Base-by-base conservation (phyloP, 2,797 vertebrate species). In the Carapus acus region DNA sequence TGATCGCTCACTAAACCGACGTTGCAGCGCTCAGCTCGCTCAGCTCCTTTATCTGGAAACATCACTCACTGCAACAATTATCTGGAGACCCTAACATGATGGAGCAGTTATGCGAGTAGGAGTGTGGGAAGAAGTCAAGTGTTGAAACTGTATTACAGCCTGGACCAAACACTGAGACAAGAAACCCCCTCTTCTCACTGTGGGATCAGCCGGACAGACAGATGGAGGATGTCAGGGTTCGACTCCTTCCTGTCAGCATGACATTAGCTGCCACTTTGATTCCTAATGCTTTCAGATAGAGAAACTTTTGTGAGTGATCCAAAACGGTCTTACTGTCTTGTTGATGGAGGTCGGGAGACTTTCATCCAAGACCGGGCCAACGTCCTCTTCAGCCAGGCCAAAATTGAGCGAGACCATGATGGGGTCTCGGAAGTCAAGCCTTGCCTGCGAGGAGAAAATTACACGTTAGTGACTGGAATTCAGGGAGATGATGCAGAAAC, bases 351-450 rank as follows among this genome's bases (percentile, higher is more conserved):
- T 93, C 18, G 92, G 93, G 37, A 94, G 67, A 23, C 77, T 81
- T 53, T 82, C 90, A 50, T 96, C 93, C 67, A 98, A 85, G 49
- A 96, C 87, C 0, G 96, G 94, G 6, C 94, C 94, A 22, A 82
- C 67, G 61, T 96, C 92, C 56, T 91, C 86, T 58, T 94, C 76
- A 13, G 80, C 87, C 12, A 93, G 84, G 61, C 88, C 90, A 73
- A 97, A 98, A 58, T 93, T 85, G 72, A 97, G 73, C 43, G 89
- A 91, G 65, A 98, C 79, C 78, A 91, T 90, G 55, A 98, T 86
- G 1, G 93, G 90, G 60, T 95, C 91, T 62, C 90, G 87, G 76
- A 98, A 98, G 76, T 98, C 94, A 66, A 86, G 90, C 14, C 90
- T 91, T 48, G 90, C 84, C 94, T 98, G 76, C 31, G 9, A 44